Conservation (phyloP, 1,140 invertebrate genomes). For the Nebria ingens region DNA sequence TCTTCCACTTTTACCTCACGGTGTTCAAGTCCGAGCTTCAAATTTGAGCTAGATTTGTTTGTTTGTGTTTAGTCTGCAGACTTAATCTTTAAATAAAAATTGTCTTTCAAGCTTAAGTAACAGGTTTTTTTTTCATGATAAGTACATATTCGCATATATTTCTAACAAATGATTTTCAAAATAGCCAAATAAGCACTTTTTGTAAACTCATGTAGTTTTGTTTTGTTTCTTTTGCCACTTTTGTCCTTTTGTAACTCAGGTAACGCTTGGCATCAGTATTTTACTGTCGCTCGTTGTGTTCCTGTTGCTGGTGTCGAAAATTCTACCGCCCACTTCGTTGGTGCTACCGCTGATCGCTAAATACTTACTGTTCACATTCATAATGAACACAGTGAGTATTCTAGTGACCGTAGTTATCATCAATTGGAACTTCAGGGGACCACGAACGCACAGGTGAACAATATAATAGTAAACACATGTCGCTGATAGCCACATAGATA, state of each 20-base stretch:
- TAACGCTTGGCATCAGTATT: slow-evolving; percentile 96
- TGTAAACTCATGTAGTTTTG: too few species aligned
- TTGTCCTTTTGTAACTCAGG: slow-evolving; percentile 38
- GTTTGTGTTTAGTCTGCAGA: too few species aligned
- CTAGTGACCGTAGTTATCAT: slow-evolving; percentile 98
- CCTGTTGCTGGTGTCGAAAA: slow-evolving; percentile 95
- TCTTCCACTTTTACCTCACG: too few species aligned
- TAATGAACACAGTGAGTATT: slow-evolving; percentile 99
- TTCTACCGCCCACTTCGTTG: slow-evolving; percentile 93
- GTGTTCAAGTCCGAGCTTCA: too few species aligned
- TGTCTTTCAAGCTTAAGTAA: background rate
- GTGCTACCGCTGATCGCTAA: slow-evolving; percentile 95
- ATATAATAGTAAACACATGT: slow-evolving; percentile 9
- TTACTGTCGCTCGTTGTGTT: slow-evolving; percentile 99
- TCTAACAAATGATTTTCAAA: too few species aligned
- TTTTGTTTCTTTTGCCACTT: too few species aligned
- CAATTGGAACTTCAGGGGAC: slow-evolving; percentile 98
- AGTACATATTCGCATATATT: too few species aligned
- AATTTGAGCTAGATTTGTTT: too few species aligned
- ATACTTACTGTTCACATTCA: slow-evolving; percentile 98
- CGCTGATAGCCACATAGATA: background rate
- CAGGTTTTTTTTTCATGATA: background rate
- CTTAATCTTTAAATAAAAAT: too few species aligned
- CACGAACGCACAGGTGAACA: slow-evolving; percentile 58
- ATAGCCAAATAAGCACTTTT: too few species aligned